Evolutionary conservation across 2,888 invertebrate genomes (phyloP), one percentile per base, ranked within the genome.

Genomic region (Scotopteryx bipunctaria): DNA sequence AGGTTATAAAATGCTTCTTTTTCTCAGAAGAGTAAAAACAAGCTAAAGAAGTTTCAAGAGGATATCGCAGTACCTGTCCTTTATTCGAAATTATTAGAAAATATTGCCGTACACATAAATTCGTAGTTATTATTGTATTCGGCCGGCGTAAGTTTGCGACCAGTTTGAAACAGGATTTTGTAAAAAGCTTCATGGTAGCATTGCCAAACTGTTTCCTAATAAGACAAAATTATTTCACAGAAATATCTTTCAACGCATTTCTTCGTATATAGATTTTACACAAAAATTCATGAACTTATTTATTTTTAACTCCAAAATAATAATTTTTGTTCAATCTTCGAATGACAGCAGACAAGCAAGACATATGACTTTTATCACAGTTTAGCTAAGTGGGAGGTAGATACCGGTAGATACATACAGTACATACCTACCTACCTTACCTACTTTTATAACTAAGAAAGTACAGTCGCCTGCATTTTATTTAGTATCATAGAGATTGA

Each of bases 1-100:
- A 66, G 48, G 80, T 78, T 61, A 86, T 61, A 42, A 86, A 83
- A 44, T 78, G 76, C 67, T 88, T 90, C 56, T 85, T 90, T 32
- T 73, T 69, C 43, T 86, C 83, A 8, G 86, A 81, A 16, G 78
- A 88, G 63, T 82, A 84, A 4, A 76, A 63, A 67, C 79, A 82
- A 49, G 71, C 55, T 48, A 78, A 66, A 27, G 78, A 59, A 38
- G 71, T 49, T 61, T 69, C 71, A 31, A 70, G 43, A 15, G 77
- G 66, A 46, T 66, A 64, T 38, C 57, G 74, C 21, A 63, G 15
- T 13, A 57, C 40, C 51, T 66, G 66, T 44, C 66, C 64, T 54
- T 67, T 73, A 48, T 60, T 71, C 15, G 59, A 40, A 5, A 71
- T 27, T 8, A 69, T 55, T 15, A 71, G 60, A 45, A 59, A 61